Percentiles rank a stretch among this genome's conserved stretches.
phyloP scores from a whole-genome alignment of 2,113 vertebrate species.

The Poeciliopsis turrubarensis region DNA sequence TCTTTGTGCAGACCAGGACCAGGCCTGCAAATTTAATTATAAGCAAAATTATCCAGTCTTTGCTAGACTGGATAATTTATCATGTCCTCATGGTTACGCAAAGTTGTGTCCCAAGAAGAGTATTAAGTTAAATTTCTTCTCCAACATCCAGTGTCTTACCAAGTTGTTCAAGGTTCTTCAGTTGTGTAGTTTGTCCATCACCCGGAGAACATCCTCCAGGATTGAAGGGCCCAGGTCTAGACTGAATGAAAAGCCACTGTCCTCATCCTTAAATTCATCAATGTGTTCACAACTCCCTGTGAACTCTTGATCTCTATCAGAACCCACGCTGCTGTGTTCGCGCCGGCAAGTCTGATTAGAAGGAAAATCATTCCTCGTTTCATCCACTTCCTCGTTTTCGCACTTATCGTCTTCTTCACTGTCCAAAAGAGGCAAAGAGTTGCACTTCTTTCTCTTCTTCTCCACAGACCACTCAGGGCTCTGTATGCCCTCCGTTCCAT shows the following conservation, averaged over 20 bases:
- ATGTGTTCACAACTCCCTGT: conserved; percentile 75
- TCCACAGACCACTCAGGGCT: conserved; percentile 40
- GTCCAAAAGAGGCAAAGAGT: conserved; percentile 78
- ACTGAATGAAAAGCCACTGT: conserved; percentile 73
- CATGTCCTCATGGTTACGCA: neutral
- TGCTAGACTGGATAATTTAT: conserved; percentile 9
- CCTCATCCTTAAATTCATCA: conserved; percentile 59
- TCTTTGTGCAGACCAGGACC: conserved; percentile 62
- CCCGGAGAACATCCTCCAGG: conserved; percentile 91
- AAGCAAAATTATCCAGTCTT: conserved; percentile 22
- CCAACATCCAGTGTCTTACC: neutral
- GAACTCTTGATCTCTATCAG: conserved; percentile 70
- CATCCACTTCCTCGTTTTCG: conserved; percentile 31
- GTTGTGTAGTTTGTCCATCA: conserved; percentile 87
- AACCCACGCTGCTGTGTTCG: conserved; percentile 55
- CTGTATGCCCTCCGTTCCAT: conserved; percentile 65
- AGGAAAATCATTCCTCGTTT: conserved; percentile 34
- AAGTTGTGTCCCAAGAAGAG: neutral
- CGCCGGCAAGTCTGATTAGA: conserved; percentile 24
- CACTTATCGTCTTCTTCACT: conserved; percentile 43
- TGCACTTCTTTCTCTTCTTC: conserved; percentile 72
- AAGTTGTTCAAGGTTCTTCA: conserved; percentile 27
- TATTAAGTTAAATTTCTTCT: neutral
- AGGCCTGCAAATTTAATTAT: conserved; percentile 17
- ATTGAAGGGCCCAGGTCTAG: conserved; percentile 93